Percentiles rank a stretch among this genome's conserved stretches.
Conservation (phyloP, 1,140 invertebrate species). For the Cydia pomonella region DNA sequence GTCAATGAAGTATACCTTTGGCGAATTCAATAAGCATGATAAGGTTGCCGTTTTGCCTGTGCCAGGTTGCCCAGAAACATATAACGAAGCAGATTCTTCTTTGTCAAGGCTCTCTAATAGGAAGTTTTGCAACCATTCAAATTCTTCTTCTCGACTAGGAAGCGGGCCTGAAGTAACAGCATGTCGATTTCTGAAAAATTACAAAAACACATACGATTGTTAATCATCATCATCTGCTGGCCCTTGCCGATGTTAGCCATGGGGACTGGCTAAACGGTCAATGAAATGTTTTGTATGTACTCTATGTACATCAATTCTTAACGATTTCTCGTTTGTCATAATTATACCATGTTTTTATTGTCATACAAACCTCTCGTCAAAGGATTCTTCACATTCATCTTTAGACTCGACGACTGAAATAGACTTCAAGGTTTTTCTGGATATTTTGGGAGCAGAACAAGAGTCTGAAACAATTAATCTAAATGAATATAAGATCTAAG, state of each 20-base stretch:
- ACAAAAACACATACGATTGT: too few relatives aligned
- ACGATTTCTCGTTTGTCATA: neutral
- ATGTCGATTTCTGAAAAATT: slow-evolving; percentile 76
- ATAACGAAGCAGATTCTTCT: slow-evolving; percentile 89
- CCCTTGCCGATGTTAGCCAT: neutral
- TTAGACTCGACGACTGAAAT: slow-evolving; percentile 7
- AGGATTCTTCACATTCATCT: slow-evolving; percentile 28
- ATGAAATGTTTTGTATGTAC: neutral
- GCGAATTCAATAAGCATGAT: slow-evolving; percentile 85
- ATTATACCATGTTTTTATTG: neutral
- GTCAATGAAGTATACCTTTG: slow-evolving; percentile 75
- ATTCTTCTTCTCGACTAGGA: slow-evolving; percentile 90
- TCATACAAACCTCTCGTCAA: slow-evolving; percentile 22
- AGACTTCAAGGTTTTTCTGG: slow-evolving; percentile 35
- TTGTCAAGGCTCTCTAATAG: slow-evolving; percentile 85
- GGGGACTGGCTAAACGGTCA: too few relatives aligned
- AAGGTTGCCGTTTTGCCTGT: slow-evolving; percentile 97
- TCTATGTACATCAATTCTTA: neutral
- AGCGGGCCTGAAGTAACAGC: slow-evolving; percentile 66
- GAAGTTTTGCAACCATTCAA: slow-evolving; percentile 86
- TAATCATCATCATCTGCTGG: neutral
- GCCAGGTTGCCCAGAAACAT: slow-evolving; percentile 97
- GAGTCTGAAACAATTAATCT: slow-evolving; percentile 36
- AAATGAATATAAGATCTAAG: too few relatives aligned
- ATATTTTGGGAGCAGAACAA: slow-evolving; percentile 46